Conservation (phyloP, 2,113 vertebrate species). For the Paradisaea rubra region DNA sequence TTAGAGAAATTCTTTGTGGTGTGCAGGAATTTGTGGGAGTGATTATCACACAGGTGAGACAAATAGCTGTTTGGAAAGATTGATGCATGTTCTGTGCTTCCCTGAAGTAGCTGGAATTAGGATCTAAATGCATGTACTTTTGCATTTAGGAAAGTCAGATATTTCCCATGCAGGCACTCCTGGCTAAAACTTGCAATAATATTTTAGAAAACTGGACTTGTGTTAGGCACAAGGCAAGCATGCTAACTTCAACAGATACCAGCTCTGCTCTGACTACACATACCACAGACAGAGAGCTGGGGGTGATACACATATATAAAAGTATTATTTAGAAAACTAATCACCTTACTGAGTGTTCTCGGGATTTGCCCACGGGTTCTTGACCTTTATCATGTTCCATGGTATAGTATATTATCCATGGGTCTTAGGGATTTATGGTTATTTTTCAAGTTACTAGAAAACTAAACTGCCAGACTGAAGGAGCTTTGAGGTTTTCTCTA, state of each 20-base stretch:
- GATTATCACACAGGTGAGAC: background rate
- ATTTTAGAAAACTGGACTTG: background rate
- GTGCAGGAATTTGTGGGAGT: background rate
- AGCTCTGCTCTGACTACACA: background rate
- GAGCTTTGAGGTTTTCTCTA: background rate
- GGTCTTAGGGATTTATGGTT: background rate
- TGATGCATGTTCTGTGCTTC: background rate
- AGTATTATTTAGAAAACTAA: background rate
- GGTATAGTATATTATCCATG: background rate
- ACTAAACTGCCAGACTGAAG: background rate
- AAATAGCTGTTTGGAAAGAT: background rate
- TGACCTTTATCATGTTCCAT: accelerated
- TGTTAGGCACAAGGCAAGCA: background rate
- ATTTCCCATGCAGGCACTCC: background rate
- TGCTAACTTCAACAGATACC: background rate
- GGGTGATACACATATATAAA: background rate
- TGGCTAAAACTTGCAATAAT: background rate
- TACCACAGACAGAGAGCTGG: background rate
- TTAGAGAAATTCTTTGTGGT: background rate
- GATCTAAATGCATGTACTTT: background rate
- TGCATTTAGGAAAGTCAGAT: background rate
- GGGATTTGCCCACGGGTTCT: background rate
- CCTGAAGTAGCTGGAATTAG: background rate
- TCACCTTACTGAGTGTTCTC: background rate
- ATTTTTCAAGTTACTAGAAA: background rate